Evolutionary conservation across 2,888 invertebrate genomes (phyloP), one percentile per base, ranked within the genome.

Genomic region (Chelonus formosanus): DNA sequence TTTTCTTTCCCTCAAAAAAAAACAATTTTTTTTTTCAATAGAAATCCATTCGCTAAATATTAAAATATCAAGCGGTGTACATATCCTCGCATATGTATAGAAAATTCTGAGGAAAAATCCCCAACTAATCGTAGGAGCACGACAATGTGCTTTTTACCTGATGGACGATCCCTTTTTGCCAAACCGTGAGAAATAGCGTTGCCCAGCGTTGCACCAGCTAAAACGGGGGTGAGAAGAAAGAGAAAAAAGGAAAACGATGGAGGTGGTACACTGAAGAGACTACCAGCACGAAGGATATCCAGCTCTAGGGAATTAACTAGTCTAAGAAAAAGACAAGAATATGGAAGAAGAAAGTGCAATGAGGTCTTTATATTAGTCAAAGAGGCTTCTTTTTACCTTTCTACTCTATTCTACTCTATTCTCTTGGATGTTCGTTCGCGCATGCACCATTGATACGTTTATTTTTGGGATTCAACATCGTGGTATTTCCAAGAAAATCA

Each of bases 101-200:
- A 40, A 40, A 40, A 40, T 40, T 40, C 40, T 40, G 40, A 40
- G 40, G 40, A 40, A 40, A 40, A 40, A 40, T 40, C 40, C 40
- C 6, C 5, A 40, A 40, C 40, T 40, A 40, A 40, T 40, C 40
- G 40, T 4, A 6, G 6, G 40, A 40, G 40, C 40, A 40, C 40
- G 40, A 40, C 40, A 40, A 40, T 40, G 40, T 40, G 40, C 40
- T 40, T 40, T 20, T 40, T 40, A 40, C 40, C 40, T 40, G 40
- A 40, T 40, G 40, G 40, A 40, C 74, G 69, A 74, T 73, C 73
- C 74, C 76, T 76, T 78, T 75, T 74, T 73, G 70, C 67, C 72
- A 43, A 74, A 80, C 77, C 81, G 81, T 81, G 81, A 81, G 80
- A 81, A 81, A 79, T 76, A 74, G 71, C 75, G 68, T 76, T 73